These are phyloP conservation scores for Popillia japonica DNA, from an alignment of 1,140 invertebrate species.

Conservation along the genomic window DNA sequence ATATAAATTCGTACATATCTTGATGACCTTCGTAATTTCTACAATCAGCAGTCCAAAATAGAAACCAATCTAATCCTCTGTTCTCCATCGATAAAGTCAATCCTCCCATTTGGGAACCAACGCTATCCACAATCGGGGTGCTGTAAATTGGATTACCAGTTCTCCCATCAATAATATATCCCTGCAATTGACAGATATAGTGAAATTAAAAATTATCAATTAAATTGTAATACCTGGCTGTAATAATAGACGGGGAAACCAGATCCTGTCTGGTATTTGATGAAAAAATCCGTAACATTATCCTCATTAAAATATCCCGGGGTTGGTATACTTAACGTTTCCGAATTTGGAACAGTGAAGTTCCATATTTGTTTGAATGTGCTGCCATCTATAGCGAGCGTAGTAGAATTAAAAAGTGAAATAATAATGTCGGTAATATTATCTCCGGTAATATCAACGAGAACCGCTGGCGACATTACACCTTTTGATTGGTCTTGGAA, in stretches of 20 bases:
- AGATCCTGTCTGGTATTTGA: conserved; percentile 73
- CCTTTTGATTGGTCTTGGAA: conserved; percentile 63
- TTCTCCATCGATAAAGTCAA: conserved; percentile 71
- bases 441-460: conserved; percentile 81
- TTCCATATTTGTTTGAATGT: conserved; percentile 77
- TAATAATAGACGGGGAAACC: conserved; percentile 64
- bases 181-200: conserved; percentile 58
- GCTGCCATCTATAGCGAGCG: conserved; percentile 77
- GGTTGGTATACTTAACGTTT: conserved; percentile 76
- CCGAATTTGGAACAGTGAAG: conserved; percentile 69
- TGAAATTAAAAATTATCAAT: not conserved
- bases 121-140: conserved; percentile 68
- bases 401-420: conserved; percentile 76
- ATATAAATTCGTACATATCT: conserved; percentile 45
- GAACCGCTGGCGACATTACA: conserved; percentile 72
- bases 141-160: conserved; percentile 72
- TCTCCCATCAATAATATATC: conserved; percentile 74
- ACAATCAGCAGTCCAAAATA: conserved; percentile 80
- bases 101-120: conserved; percentile 73
- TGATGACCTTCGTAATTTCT: conserved; percentile 52
- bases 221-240: conserved; percentile 67
- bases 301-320: conserved; percentile 85
- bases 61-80: conserved; percentile 75
- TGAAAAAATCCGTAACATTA: conserved; percentile 81
- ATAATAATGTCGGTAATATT: conserved; percentile 76